Conservation (phyloP, 1,140 invertebrate species). For the Chymomyza costata region DNA sequence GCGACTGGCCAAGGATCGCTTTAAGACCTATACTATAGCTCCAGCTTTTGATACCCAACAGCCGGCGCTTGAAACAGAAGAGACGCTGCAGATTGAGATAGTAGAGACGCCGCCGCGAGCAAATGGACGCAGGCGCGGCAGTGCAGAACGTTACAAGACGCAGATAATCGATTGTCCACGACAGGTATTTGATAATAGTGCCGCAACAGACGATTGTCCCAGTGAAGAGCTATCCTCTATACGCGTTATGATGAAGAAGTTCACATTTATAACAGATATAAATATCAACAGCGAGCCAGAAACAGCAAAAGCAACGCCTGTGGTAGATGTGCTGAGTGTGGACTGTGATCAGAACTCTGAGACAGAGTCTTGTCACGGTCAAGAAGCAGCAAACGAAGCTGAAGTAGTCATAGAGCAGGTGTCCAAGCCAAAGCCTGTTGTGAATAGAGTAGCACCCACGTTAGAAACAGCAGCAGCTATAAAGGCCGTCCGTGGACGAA, state of each 20-base stretch:
- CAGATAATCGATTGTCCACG: conserved; percentile 58
- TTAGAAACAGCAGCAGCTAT: conserved; percentile 58
- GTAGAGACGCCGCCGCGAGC: conserved; percentile 27
- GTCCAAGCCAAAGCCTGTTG: neutral
- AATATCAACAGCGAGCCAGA: conserved; percentile 45
- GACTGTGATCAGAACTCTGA: conserved; percentile 77
- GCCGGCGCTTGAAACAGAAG: conserved; percentile 63
- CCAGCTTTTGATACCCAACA: conserved; percentile 57
- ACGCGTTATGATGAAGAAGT: conserved; percentile 55
- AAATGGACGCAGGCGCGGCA: conserved; percentile 43
- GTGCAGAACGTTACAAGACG: conserved; percentile 64
- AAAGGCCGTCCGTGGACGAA: conserved; percentile 85
- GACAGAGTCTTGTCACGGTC: conserved; percentile 69
- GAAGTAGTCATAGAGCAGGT: neutral
- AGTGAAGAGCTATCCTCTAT: conserved; percentile 76
- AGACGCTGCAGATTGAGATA: conserved; percentile 64
- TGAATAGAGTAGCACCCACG: conserved; percentile 4
- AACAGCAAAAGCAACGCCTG: conserved; percentile 56
- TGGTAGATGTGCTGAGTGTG: conserved; percentile 73
- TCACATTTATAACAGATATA: conserved; percentile 55
- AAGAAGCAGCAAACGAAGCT: conserved; percentile 13
- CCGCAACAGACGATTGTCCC: conserved; percentile 75
- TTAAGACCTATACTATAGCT: conserved; percentile 86
- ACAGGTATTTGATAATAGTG: conserved; percentile 24
- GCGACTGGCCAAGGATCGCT: conserved; percentile 83